Percentiles rank a stretch among this genome's conserved stretches.
Conservation (phyloP, 2,888 invertebrate species). For the Pristionchus fissidentatus region DNA sequence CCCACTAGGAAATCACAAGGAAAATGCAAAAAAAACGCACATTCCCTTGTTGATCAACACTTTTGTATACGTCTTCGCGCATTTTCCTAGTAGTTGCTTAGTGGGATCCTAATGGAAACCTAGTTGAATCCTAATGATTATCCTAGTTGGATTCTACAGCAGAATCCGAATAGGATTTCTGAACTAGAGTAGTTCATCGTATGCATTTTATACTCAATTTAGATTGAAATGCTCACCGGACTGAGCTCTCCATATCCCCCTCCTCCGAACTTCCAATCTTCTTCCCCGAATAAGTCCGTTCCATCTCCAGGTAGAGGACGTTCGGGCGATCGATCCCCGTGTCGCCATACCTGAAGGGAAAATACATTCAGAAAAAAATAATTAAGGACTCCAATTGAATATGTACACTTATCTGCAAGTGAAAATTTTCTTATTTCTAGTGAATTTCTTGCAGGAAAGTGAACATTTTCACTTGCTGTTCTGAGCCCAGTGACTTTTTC, state of each 20-base stretch:
- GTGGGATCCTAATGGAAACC: too few relatives aligned
- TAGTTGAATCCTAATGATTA: neutral
- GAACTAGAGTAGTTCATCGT: neutral
- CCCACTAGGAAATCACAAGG: too few relatives aligned
- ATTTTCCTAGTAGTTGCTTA: too few relatives aligned
- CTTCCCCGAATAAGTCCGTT: constrained; percentile 56
- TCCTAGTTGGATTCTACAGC: neutral
- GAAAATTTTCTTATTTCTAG: too few relatives aligned
- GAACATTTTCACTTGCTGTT: too few relatives aligned
- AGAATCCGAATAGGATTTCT: neutral
- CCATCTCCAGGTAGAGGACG: constrained; percentile 24
- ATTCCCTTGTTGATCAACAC: too few relatives aligned
- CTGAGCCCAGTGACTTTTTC: too few relatives aligned
- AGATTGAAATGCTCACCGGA: constrained; percentile 53
- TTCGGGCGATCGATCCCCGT: constrained; percentile 49
- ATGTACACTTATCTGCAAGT: too few relatives aligned
- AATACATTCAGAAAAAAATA: neutral
- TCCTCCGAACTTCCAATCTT: constrained; percentile 62
- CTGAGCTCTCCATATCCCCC: constrained; percentile 63
- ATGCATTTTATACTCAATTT: neutral
- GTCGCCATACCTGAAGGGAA: constrained; percentile 51
- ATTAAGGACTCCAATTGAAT: too few relatives aligned
- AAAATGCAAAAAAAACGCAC: too few relatives aligned
- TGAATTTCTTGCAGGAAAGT: too few relatives aligned
- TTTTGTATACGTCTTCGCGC: too few relatives aligned